Evolutionary conservation across 2,797 vertebrate genomes (phyloP).

Genomic region (Sebastes matsubarae): DNA sequence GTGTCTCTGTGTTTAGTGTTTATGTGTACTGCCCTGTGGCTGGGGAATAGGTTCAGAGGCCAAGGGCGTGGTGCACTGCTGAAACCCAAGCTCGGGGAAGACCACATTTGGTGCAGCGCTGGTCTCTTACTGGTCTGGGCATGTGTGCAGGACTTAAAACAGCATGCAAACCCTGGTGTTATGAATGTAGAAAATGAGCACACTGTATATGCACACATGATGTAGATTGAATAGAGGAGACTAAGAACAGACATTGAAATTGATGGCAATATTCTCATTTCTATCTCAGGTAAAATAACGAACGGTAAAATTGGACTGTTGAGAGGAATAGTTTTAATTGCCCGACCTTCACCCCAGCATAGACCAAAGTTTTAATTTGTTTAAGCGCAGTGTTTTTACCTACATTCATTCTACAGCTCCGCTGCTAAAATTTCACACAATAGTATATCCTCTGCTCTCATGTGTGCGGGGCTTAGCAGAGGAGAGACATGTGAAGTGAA

Average conservation of each 20-base stretch:
- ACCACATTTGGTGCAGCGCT: neutral
- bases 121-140: neutral
- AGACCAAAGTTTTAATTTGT: neutral
- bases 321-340: neutral
- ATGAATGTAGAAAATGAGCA: neutral
- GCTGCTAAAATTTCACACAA: no score
- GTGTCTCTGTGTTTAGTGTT: conserved; percentile 15
- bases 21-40: conserved; percentile 23
- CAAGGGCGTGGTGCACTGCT: conserved; percentile 10
- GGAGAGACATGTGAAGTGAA: neutral
- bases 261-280: neutral
- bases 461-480: neutral
- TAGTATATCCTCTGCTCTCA: neutral
- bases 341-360: neutral
- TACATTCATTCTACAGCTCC: no score
- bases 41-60: conserved; percentile 36
- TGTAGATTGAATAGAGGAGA: neutral
- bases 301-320: neutral
- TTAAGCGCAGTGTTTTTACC: neutral
- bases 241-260: neutral
- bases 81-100: conserved; percentile 13
- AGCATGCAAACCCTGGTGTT: neutral
- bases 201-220: neutral
- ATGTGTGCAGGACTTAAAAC: neutral
- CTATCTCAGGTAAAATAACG: neutral